Conservation (phyloP, 2,113 vertebrate species). For the Vulpes vulpes region DNA sequence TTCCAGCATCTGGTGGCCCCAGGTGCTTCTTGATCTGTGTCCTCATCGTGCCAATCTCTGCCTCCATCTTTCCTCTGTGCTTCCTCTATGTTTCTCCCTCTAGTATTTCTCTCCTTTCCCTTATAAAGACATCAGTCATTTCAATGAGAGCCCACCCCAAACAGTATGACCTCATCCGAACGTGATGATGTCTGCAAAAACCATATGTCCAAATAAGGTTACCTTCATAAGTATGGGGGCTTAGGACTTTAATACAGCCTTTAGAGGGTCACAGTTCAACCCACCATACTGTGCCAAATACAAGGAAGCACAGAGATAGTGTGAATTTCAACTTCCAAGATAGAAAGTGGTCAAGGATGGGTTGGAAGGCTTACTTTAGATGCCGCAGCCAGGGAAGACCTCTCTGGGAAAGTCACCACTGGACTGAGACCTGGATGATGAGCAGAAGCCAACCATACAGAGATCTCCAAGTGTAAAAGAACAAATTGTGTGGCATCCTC, state of each 20-base stretch:
- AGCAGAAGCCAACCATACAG: not conserved
- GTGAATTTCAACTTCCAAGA: not conserved
- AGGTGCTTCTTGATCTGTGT: not conserved
- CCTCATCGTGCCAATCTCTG: not conserved
- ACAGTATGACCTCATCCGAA: not conserved
- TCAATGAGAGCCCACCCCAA: not conserved
- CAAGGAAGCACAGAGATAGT: not conserved
- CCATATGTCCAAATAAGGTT: not conserved
- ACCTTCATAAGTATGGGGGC: not conserved
- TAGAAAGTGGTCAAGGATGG: not conserved
- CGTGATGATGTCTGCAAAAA: not conserved
- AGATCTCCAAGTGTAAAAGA: not conserved
- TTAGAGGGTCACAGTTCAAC: not conserved
- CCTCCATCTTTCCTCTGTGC: not conserved
- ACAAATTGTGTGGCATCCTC: fast-evolving
- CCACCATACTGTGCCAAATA: not conserved
- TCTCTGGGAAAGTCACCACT: not conserved
- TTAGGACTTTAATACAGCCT: not conserved
- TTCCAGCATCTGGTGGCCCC: not conserved
- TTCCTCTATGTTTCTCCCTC: not conserved
- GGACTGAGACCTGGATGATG: not conserved
- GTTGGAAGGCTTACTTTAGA: not conserved
- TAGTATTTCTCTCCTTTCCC: not conserved
- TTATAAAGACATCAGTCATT: not conserved
- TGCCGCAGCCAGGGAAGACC: not conserved